These are phyloP conservation scores for Lepus americanus DNA, from an alignment of 2,113 vertebrate species.

Conservation along the genomic window DNA sequence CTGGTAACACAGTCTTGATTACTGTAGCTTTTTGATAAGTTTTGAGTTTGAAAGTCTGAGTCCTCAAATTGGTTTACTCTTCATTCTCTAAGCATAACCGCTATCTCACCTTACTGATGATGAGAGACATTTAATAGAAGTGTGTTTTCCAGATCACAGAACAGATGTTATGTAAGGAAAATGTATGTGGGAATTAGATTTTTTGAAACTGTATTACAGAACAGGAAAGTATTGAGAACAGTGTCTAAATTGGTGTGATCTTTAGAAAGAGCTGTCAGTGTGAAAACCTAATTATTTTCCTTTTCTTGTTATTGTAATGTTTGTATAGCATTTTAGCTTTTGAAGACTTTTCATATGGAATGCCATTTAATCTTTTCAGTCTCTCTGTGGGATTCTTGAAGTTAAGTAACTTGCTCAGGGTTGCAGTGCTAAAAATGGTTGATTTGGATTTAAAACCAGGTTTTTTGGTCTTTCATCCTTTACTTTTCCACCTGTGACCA, in stretches of 20 bases:
- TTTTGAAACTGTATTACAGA: neutral
- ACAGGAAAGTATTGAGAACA: neutral
- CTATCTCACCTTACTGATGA: neutral
- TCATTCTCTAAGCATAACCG: neutral
- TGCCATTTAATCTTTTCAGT: neutral
- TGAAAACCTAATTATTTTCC: slow-evolving; percentile 11
- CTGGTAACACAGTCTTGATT: neutral
- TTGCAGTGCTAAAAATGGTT: neutral
- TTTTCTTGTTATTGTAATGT: neutral
- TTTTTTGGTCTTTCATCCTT: slow-evolving; percentile 18
- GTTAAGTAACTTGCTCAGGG: neutral
- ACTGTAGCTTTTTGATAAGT: neutral
- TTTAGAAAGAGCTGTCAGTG: neutral
- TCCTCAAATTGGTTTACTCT: neutral
- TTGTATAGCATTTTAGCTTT: neutral
- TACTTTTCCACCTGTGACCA: slow-evolving; percentile 40
- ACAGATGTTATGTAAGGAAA: neutral
- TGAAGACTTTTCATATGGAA: neutral
- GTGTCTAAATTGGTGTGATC: neutral
- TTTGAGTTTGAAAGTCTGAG: neutral
- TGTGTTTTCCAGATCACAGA: neutral
- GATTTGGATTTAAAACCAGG: slow-evolving; percentile 49
- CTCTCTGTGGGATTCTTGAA: neutral
- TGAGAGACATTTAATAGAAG: neutral
- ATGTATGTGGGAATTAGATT: neutral